phyloP scores from a whole-genome alignment of 2,888 invertebrate species.

The Patella ulyssiponensis region DNA sequence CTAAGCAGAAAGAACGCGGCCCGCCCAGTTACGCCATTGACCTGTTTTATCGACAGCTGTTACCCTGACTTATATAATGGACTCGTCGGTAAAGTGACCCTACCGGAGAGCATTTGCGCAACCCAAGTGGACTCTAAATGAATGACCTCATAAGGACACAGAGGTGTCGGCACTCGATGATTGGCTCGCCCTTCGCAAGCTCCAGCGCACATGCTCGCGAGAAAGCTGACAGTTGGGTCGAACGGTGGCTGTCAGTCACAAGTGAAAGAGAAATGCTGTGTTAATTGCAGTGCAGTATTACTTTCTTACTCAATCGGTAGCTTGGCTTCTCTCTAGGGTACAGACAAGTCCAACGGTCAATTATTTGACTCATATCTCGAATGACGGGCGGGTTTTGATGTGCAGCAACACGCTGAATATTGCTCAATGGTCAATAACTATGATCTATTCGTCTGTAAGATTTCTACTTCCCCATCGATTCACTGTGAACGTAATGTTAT shows the following conservation, averaged over 20 bases:
- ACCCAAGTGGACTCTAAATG: slow-evolving; percentile 20
- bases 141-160: slow-evolving; percentile 25
- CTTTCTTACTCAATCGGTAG: too few relatives aligned
- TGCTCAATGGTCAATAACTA: too few relatives aligned
- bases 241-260: slow-evolving; percentile 8
- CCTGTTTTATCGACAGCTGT: background rate
- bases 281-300: background rate
- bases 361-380: too few relatives aligned
- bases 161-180: slow-evolving; percentile 18
- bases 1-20: slow-evolving; percentile 3
- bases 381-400: too few relatives aligned
- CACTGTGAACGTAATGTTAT: too few relatives aligned
- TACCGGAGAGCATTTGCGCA: slow-evolving; percentile 14
- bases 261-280: background rate
- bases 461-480: too few relatives aligned
- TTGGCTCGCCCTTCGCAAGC: slow-evolving; percentile 13
- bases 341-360: too few relatives aligned
- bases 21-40: slow-evolving; percentile 12
- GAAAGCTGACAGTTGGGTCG: background rate
- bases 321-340: too few relatives aligned
- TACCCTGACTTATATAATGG: slow-evolving; percentile 16
- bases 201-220: background rate
- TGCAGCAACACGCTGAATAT: too few relatives aligned
- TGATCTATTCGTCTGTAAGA: too few relatives aligned
- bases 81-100: slow-evolving; percentile 24